Conservation (phyloP, 2,888 invertebrate genomes). For the Polydrusus cervinus region DNA sequence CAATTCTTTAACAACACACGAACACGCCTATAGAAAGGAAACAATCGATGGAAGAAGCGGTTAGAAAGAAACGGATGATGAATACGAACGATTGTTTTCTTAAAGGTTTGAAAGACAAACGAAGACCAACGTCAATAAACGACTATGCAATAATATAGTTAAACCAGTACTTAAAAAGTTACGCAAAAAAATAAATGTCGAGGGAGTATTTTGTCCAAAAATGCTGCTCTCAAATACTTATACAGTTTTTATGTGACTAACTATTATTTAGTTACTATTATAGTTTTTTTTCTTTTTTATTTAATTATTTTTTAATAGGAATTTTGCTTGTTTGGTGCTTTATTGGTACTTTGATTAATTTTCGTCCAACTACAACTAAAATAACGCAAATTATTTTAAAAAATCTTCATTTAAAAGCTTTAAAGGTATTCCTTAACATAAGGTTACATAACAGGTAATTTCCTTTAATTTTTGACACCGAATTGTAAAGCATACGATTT, state of each 20-base stretch:
- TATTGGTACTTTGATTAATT: conserved; percentile 19
- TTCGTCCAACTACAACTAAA: conserved; percentile 9
- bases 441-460: too few relatives aligned
- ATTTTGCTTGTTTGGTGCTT: conserved; percentile 9
- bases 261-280: conserved; percentile 33
- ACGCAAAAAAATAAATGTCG: conserved; percentile 32
- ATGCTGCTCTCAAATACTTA: conserved; percentile 23
- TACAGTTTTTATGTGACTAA: conserved; percentile 40
- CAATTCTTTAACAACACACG: conserved; percentile 19
- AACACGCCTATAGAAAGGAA: conserved; percentile 16
- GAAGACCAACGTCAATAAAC: conserved; percentile 26
- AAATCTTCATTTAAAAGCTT: neutral
- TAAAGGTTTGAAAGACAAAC: conserved; percentile 29
- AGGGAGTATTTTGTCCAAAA: conserved; percentile 30
- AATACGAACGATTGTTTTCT: conserved; percentile 34
- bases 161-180: conserved; percentile 28
- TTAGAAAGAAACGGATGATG: conserved; percentile 14
- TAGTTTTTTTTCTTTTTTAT: conserved; percentile 41
- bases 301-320: conserved; percentile 38
- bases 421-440: neutral
- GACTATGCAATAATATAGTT: conserved; percentile 35
- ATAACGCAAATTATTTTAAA: neutral
- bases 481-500: too few relatives aligned
- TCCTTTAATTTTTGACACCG: too few relatives aligned
- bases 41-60: conserved; percentile 30